Base-by-base conservation (phyloP, 1,140 invertebrate species). In the Aphaenogaster ashmeadi region DNA sequence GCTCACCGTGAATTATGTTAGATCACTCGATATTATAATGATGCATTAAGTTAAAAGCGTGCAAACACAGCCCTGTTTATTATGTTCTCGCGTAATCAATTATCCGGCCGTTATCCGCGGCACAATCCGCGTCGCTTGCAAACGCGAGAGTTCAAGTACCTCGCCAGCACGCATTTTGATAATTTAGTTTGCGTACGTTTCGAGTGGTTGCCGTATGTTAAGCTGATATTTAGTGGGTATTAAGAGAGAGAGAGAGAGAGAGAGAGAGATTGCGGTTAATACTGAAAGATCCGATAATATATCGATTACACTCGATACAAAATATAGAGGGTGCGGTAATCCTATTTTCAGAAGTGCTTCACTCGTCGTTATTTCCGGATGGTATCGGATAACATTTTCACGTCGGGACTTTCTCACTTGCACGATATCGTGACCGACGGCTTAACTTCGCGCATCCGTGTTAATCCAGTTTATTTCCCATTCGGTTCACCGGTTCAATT, bases 301-400 rank as follows among this genome's bases (percentile, higher is more conserved):
- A 84, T 84, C 80, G 69, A 84, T 84, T 84, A 62, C 33, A 62
- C 41, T 75, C 69, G 9, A 84, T 84, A 50, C 44, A 50, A 75
- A 47, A 60, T 50, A 62, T 21, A 74, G 36, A 83, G 38, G 13
- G 58, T 75, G 58, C 33, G 33, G 3, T 84, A 84, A 84, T 84
- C 67, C 69, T 71, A 74, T 74, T 84, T 84, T 84, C 80, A 75
- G 69, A 62, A 41, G 80, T 84, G 54, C 80, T 84, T 84, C 80
- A 71, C 9, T 69, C 64, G 47, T 38, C 79, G 69, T 54, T 83
- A 83, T 83, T 83, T 83, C 67, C 80, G 72, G 69, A 74, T 74
- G 54, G n/a, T 84, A 84, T 84, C 69, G 80, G 13, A 47, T 74
- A 74, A 83, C 67, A 41, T 74, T 83, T 83, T 83, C 80, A 60